Evolutionary conservation across 2,888 invertebrate genomes (phyloP).

Genomic region (Apocheima hispidaria): DNA sequence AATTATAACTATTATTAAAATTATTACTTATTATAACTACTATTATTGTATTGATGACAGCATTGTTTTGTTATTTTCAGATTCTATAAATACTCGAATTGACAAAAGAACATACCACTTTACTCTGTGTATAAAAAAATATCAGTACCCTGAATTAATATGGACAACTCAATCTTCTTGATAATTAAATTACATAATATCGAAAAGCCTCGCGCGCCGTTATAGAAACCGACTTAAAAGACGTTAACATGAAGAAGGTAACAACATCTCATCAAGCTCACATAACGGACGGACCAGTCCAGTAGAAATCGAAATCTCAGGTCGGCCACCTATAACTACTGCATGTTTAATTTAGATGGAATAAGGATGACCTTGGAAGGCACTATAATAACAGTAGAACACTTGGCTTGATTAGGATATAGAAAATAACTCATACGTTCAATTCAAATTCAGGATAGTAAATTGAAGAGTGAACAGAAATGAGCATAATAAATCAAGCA

Average conservation of each 20-base stretch:
- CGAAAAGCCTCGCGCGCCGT: not conserved
- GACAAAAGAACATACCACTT: not conserved
- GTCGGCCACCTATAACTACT: conserved; percentile 17
- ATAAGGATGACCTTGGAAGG: conserved; percentile 6
- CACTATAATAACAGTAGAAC: not conserved
- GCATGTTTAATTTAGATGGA: conserved; percentile 3
- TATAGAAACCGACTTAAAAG: conserved; percentile 4
- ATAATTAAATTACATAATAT: conserved; percentile 13
- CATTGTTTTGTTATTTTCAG: not conserved
- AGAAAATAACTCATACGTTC: not conserved
- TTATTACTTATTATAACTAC: too few species aligned
- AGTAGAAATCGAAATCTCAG: conserved; percentile 30
- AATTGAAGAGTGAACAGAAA: not conserved
- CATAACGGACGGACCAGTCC: conserved; percentile 23
- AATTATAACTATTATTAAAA: too few species aligned
- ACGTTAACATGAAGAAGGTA: conserved; percentile 10
- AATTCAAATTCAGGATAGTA: not conserved
- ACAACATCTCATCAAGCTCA: conserved; percentile 8
- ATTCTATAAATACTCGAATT: not conserved
- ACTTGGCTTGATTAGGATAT: not conserved
- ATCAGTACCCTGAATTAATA: conserved; percentile 2
- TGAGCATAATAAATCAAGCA: not conserved
- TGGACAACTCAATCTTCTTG: not conserved
- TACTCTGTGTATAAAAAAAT: not conserved
- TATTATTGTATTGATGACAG: too few species aligned